phyloP scores from a whole-genome alignment of 2,113 vertebrate genomes.

The Ramphastos sulfuratus region DNA sequence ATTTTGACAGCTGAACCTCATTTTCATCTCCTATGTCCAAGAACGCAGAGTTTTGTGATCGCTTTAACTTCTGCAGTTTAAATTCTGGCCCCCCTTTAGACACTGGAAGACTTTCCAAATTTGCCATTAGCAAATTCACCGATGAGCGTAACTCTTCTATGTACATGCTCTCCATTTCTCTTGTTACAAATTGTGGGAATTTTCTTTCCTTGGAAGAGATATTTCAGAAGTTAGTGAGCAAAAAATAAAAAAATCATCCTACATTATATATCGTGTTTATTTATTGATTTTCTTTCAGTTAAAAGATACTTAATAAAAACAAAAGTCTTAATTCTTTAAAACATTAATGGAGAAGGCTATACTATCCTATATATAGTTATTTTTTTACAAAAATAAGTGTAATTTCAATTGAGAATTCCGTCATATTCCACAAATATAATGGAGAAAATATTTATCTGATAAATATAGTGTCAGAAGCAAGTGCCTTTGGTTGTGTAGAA shows the following conservation, averaged over 20 bases:
- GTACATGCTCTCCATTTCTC: slow-evolving; percentile 92
- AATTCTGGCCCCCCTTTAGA: slow-evolving; percentile 94
- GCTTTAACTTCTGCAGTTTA: slow-evolving; percentile 92
- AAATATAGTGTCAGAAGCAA: not conserved
- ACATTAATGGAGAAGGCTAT: not conserved
- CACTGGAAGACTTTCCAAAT: slow-evolving; percentile 96
- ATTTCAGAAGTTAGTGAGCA: slow-evolving; percentile 22
- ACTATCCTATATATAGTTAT: not conserved
- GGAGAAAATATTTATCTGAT: not conserved
- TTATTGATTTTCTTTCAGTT: not conserved
- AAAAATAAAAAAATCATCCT: not conserved
- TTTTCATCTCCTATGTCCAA: slow-evolving; percentile 94
- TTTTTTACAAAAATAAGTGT: not conserved
- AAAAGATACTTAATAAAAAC: not conserved
- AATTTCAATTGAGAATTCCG: not conserved
- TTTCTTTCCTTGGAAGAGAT: slow-evolving; percentile 83
- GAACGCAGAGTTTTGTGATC: slow-evolving; percentile 91
- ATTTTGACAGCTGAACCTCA: slow-evolving; percentile 90
- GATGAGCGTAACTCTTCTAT: slow-evolving; percentile 93
- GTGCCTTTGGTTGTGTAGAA: not conserved
- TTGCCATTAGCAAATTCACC: slow-evolving; percentile 94
- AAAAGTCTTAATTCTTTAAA: not conserved
- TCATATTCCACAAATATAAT: not conserved
- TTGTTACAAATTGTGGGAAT: slow-evolving; percentile 84
- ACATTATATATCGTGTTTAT: not conserved